These are phyloP conservation scores for Hemiscyllium ocellatum DNA, from an alignment of 2,113 vertebrate species.

Conservation along the genomic window DNA sequence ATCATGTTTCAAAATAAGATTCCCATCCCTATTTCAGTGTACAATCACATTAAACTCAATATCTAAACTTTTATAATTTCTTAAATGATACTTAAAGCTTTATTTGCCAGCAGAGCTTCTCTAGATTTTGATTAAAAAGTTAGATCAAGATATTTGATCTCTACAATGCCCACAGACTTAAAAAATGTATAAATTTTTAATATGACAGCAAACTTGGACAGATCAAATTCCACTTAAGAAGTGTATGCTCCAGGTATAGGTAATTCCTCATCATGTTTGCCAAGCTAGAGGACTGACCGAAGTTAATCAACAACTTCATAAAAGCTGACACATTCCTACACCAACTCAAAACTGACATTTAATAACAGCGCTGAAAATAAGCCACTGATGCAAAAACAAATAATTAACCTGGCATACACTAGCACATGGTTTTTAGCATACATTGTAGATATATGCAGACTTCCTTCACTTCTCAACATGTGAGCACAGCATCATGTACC, in stretches of 20 bases:
- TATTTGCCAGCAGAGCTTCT: not conserved
- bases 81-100: not conserved
- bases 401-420: not conserved
- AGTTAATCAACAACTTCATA: not conserved
- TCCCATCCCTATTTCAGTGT: not conserved
- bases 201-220: not conserved
- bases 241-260: conserved; percentile 6
- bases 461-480: not conserved
- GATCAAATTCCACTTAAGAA: conserved; percentile 29
- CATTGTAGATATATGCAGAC: not conserved
- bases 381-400: not conserved
- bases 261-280: not conserved
- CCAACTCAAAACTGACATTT: not conserved
- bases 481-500: not conserved
- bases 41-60: not conserved
- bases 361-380: not conserved
- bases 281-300: not conserved
- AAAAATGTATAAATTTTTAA: not conserved
- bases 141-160: conserved; percentile 20
- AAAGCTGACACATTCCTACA: not conserved
- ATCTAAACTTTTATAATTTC: not conserved
- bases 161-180: not conserved
- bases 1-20: conserved; percentile 23
- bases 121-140: conserved; percentile 32
- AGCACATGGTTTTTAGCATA: not conserved